Base-by-base conservation (phyloP, 2,113 vertebrate species). In the Kryptolebias marmoratus region DNA sequence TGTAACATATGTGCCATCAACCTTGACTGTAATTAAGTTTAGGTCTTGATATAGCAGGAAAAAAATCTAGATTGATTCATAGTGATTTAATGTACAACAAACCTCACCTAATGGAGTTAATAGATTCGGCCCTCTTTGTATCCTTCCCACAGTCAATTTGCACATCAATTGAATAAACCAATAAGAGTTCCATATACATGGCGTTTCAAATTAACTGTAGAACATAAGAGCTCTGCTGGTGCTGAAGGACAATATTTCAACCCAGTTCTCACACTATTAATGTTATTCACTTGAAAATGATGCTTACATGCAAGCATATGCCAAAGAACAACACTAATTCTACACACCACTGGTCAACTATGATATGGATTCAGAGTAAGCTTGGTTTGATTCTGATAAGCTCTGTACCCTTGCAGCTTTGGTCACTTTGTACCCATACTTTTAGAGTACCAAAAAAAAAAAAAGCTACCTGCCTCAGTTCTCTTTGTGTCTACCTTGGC, bases 21-120 rank as follows among this genome's bases (percentile, higher is more conserved):
- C 59, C 60, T 68, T 64, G 13, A 52, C n/a, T 75, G 36, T 45
- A 36, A 73, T 56, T 36, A 48, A 45, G 18, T 49, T 39, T 3
- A 36, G 11, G 12, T 4, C 61, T 63, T 65, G 1, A 3, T 44
- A 32, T 39, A 7, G 2, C 11, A 69, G 14, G n/a, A 50, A 39
- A 68, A 56, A 42, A 14, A 53, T 10, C 10, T 18, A 11, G 14
- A 55, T 47, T 45, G 10, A 77, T 57, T 64, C 30, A 11, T 22
- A 62, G 31, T 62, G 36, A 61, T 60, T 44, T 22, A 27, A 15
- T n/a, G 1, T 47, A 14, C 22, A 49, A 22, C 36, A 53, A 64
- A 48, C 53, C 54, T 58, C 2, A 57, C 36, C 14, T 32, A 47
- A 52, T 22, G 2, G 16, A 69, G 69, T 61, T 14, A 68, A 64